Conservation (phyloP, 1,140 invertebrate genomes). For the Hylaeus volcanicus region DNA sequence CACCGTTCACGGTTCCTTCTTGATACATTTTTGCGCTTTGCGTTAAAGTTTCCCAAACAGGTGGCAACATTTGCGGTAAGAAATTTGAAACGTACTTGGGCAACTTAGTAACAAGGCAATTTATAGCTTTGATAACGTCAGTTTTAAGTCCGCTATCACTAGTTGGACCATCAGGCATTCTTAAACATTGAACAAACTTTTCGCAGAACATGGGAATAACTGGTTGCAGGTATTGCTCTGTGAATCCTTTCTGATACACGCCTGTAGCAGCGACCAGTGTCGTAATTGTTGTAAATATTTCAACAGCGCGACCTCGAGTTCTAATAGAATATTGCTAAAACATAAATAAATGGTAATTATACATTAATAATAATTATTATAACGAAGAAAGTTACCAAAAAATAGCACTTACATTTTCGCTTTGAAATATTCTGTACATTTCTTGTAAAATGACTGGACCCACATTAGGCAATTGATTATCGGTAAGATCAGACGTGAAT, state of each 20-base stretch:
- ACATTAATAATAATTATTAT: background rate
- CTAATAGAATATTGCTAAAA: constrained; percentile 83
- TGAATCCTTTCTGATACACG: constrained; percentile 82
- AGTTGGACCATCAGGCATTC: constrained; percentile 82
- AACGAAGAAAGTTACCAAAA: background rate
- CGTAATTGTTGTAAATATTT: constrained; percentile 85
- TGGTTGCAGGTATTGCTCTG: constrained; percentile 84
- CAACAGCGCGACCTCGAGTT: constrained; percentile 84
- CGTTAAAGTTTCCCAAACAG: constrained; percentile 87
- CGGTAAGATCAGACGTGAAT: constrained; percentile 86
- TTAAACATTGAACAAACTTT: constrained; percentile 85
- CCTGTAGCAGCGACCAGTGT: constrained; percentile 82
- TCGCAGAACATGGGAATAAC: constrained; percentile 87
- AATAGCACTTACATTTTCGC: constrained; percentile 81
- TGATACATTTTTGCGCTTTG: constrained; percentile 86
- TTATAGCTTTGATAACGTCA: constrained; percentile 87
- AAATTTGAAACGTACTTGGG: constrained; percentile 85
- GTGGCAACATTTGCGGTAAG: constrained; percentile 85
- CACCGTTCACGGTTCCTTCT: constrained; percentile 82
- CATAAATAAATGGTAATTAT: background rate
- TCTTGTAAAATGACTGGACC: constrained; percentile 89
- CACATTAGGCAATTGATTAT: constrained; percentile 86
- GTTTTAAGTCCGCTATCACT: constrained; percentile 87
- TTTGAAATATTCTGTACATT: constrained; percentile 88
- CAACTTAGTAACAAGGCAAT: constrained; percentile 84